These are phyloP conservation scores for Lineus longissimus DNA, from an alignment of 1,140 invertebrate species.

Conservation along the genomic window DNA sequence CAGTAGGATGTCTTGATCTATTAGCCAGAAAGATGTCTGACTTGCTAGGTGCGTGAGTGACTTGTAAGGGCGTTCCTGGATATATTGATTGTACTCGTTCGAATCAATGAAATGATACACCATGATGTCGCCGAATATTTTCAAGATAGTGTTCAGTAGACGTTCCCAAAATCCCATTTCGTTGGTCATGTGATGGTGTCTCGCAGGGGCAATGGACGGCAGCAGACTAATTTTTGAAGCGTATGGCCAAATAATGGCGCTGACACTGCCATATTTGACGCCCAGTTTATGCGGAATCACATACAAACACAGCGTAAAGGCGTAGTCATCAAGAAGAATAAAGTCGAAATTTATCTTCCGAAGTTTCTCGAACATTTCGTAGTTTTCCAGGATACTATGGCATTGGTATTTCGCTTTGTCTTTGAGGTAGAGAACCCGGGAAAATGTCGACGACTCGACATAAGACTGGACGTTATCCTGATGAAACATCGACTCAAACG, in stretches of 20 bases:
- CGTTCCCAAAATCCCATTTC: neutral
- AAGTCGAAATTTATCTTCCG: neutral
- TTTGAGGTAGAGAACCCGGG: neutral
- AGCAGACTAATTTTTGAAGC: neutral
- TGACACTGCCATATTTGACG: neutral
- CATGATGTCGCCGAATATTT: neutral
- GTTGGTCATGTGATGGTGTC: neutral
- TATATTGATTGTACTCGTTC: neutral
- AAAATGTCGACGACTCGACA: neutral
- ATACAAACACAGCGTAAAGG: neutral
- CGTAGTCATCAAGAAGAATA: neutral
- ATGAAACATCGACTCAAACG: conserved; percentile 4
- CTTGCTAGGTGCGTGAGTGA: neutral
- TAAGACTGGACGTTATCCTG: neutral
- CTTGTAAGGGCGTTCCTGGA: neutral
- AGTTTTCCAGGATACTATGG: neutral
- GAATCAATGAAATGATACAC: neutral
- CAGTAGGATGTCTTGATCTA: neutral
- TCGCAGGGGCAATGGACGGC: neutral
- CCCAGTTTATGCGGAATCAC: neutral
- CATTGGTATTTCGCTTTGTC: neutral
- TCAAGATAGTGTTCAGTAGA: neutral
- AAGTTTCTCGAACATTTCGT: neutral
- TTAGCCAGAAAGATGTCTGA: neutral
- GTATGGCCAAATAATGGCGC: neutral